Conservation (phyloP, 2,113 vertebrate genomes). For the Myodes glareolus region DNA sequence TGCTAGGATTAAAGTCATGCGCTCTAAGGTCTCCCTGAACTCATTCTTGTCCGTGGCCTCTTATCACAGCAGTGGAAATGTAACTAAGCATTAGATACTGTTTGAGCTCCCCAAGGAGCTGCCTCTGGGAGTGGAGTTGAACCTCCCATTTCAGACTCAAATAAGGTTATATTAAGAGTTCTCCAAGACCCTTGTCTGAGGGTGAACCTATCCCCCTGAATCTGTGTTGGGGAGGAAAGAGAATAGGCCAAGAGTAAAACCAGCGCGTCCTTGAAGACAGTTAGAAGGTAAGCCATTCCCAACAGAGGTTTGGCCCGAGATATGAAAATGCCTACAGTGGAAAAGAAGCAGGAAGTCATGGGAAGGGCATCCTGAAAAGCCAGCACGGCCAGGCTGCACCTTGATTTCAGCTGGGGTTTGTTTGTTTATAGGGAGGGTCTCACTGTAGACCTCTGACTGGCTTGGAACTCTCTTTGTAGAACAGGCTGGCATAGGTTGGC, state of each 20-base stretch:
- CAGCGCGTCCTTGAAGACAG: background rate
- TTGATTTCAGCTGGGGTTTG: background rate
- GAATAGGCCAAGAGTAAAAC: background rate
- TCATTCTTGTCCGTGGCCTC: background rate
- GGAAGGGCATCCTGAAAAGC: background rate
- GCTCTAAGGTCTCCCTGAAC: background rate
- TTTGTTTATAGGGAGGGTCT: background rate
- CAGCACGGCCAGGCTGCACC: background rate
- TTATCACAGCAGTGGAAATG: background rate
- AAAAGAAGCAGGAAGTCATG: background rate
- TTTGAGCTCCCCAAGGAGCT: background rate
- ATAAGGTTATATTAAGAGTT: background rate
- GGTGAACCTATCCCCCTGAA: background rate
- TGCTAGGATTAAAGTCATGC: background rate
- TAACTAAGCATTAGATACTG: background rate
- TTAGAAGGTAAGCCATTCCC: background rate
- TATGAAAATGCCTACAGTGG: background rate
- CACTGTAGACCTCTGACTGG: background rate
- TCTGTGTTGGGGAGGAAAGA: background rate
- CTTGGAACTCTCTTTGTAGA: background rate
- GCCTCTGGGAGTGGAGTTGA: background rate
- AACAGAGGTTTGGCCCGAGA: background rate
- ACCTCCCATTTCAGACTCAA: background rate
- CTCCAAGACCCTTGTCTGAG: background rate
- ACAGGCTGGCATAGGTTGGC: background rate